A percentile compares a stretch with the other conserved stretches of the same genome.
Evolutionary conservation across 1,140 invertebrate genomes (phyloP).

Genomic region (Carposina sasakii): DNA sequence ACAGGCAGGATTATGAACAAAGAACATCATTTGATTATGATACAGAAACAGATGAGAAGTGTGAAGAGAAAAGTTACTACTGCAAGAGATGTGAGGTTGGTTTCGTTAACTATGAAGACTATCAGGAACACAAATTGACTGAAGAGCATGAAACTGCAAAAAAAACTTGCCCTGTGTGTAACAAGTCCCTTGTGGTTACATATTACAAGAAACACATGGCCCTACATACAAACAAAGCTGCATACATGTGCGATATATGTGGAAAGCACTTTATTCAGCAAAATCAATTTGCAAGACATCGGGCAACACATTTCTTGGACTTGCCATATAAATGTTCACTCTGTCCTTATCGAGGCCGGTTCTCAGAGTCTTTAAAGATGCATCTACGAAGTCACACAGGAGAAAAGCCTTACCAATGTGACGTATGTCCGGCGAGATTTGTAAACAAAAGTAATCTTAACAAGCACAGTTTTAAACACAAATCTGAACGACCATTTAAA

Average conservation of each 20-base stretch:
- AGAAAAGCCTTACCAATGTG: slow-evolving; percentile 68
- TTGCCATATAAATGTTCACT: slow-evolving; percentile 53
- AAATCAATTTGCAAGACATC: slow-evolving; percentile 45
- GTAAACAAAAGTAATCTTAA: slow-evolving; percentile 71
- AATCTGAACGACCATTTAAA: slow-evolving; percentile 46
- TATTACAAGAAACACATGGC: slow-evolving; percentile 43
- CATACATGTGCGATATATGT: slow-evolving; percentile 59
- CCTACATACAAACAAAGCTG: slow-evolving; percentile 34
- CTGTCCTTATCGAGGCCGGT: slow-evolving; percentile 58
- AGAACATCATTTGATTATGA: neutral
- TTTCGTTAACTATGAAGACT: slow-evolving; percentile 25
- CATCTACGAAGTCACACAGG: slow-evolving; percentile 71
- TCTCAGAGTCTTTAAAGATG: slow-evolving; percentile 58
- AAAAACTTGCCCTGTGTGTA: slow-evolving; percentile 43
- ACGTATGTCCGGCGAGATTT: slow-evolving; percentile 59
- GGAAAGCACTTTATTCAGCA: slow-evolving; percentile 53
- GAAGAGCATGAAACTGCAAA: slow-evolving; percentile 51
- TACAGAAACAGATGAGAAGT: neutral
- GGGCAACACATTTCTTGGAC: slow-evolving; percentile 46
- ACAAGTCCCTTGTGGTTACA: slow-evolving; percentile 30
- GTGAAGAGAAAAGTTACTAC: slow-evolving; percentile 14
- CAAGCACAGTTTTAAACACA: slow-evolving; percentile 58
- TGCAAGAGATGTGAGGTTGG: slow-evolving; percentile 29
- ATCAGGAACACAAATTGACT: slow-evolving; percentile 38
- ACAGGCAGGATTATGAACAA: neutral